These are phyloP conservation scores for Entelurus aequoreus DNA, from an alignment of 2,113 vertebrate genomes.

Conservation along the genomic window DNA sequence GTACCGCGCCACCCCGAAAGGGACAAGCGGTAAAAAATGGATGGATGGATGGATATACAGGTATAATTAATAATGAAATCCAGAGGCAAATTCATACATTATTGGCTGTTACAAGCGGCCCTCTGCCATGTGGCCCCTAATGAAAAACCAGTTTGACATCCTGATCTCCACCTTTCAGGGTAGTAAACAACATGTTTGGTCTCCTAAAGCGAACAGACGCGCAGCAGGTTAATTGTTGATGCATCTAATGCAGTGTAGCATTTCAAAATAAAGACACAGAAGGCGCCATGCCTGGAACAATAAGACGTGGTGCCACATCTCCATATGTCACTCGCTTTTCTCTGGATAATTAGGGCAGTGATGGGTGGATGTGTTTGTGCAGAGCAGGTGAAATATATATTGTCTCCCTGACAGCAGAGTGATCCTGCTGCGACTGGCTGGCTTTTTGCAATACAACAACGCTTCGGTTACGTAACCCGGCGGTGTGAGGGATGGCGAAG, in stretches of 20 bases:
- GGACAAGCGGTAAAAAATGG: too few species aligned
- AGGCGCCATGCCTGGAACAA: slow-evolving; percentile 27
- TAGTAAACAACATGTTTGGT: slow-evolving; percentile 12
- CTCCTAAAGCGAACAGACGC: slow-evolving; percentile 12
- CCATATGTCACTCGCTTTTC: slow-evolving; percentile 31
- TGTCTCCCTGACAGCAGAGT: slow-evolving; percentile 25
- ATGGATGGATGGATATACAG: too few species aligned
- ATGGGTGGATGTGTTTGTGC: slow-evolving; percentile 23
- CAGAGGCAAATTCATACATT: too few species aligned
- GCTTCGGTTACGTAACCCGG: slow-evolving; percentile 25
- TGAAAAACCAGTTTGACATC: too few species aligned
- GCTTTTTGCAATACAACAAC: slow-evolving; percentile 29
- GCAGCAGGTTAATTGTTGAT: slow-evolving; percentile 32
- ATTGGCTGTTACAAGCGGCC: too few species aligned
- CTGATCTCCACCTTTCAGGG: too few species aligned
- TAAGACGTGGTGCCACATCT: slow-evolving; percentile 19
- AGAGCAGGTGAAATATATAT: slow-evolving; percentile 36
- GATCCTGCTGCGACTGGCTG: slow-evolving; percentile 22
- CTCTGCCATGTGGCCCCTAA: too few species aligned
- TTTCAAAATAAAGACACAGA: slow-evolving; percentile 17
- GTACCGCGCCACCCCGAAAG: too few species aligned
- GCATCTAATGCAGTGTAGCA: slow-evolving; percentile 10
- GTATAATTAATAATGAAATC: too few species aligned
- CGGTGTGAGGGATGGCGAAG: slow-evolving; percentile 18
- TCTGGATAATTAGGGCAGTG: slow-evolving; percentile 28